phyloP scores from a whole-genome alignment of 2,113 vertebrate genomes.

The Bubo scandiacus region DNA sequence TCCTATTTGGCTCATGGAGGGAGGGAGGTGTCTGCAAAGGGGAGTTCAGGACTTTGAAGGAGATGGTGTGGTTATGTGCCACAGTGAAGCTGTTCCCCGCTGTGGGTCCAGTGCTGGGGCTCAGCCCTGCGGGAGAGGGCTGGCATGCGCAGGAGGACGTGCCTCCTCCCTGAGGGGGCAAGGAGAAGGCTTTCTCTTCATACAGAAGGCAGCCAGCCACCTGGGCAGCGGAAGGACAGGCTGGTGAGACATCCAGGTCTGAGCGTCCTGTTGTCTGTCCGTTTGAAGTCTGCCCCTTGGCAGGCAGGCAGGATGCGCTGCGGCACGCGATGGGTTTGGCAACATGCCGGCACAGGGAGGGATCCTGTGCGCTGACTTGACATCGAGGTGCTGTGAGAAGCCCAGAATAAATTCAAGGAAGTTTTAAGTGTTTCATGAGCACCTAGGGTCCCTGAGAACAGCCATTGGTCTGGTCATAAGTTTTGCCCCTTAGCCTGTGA shows the following conservation, averaged over 20 bases:
- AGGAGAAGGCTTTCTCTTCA: background rate
- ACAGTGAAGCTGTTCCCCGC: background rate
- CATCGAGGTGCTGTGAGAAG: background rate
- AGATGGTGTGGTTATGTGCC: fast-evolving
- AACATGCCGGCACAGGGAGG: fast-evolving
- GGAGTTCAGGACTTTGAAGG: background rate
- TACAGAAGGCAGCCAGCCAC: background rate
- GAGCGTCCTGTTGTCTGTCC: background rate
- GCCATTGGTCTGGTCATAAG: fast-evolving
- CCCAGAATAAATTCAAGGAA: slow-evolving; percentile 7
- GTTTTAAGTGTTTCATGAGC: background rate
- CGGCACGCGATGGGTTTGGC: background rate
- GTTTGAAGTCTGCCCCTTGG: slow-evolving; percentile 30
- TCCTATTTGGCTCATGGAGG: background rate
- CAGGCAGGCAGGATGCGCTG: slow-evolving; percentile 9
- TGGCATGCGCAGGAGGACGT: fast-evolving
- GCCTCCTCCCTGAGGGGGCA: background rate
- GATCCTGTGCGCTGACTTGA: fast-evolving
- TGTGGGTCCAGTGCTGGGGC: fast-evolving
- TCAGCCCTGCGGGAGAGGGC: background rate
- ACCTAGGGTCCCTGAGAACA: background rate
- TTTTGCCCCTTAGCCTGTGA: background rate
- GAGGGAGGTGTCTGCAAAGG: background rate
- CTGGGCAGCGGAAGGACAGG: background rate
- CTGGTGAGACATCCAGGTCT: background rate